Conservation (phyloP, 2,113 vertebrate species). For the Rhodinocichla rosea region DNA sequence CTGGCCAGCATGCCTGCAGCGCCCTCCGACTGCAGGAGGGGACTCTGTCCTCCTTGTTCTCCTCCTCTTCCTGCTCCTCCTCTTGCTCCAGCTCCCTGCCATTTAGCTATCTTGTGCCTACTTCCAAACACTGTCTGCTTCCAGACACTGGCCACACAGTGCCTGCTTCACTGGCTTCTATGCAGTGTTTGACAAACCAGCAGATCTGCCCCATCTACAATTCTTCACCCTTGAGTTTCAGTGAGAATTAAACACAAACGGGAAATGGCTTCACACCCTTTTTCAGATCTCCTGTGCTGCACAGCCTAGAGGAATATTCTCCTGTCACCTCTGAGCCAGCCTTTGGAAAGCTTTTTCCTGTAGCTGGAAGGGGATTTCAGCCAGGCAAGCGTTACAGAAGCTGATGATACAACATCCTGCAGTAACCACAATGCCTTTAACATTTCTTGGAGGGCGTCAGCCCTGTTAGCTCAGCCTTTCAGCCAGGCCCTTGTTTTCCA, state of each 20-base stretch:
- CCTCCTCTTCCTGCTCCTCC: neutral
- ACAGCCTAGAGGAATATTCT: neutral
- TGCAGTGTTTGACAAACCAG: neutral
- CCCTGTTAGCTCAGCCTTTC: neutral
- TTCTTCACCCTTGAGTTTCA: neutral
- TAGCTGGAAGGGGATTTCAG: neutral
- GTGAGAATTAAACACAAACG: neutral
- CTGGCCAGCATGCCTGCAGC: neutral
- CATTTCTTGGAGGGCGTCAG: neutral
- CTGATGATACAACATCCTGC: neutral
- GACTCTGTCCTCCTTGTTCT: neutral
- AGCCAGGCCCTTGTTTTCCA: conserved; percentile 36
- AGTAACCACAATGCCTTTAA: neutral
- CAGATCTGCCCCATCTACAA: neutral
- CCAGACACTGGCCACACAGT: neutral
- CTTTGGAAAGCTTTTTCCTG: neutral
- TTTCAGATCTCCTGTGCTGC: neutral
- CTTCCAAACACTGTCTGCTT: neutral
- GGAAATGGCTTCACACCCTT: neutral
- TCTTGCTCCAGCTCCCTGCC: neutral
- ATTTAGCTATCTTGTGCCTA: neutral
- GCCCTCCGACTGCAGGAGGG: fast-evolving
- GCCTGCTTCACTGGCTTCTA: neutral
- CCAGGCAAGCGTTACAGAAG: neutral
- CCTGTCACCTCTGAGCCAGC: neutral